Evolutionary conservation across 2,888 invertebrate genomes (phyloP).

Genomic region (Thera britannica): DNA sequence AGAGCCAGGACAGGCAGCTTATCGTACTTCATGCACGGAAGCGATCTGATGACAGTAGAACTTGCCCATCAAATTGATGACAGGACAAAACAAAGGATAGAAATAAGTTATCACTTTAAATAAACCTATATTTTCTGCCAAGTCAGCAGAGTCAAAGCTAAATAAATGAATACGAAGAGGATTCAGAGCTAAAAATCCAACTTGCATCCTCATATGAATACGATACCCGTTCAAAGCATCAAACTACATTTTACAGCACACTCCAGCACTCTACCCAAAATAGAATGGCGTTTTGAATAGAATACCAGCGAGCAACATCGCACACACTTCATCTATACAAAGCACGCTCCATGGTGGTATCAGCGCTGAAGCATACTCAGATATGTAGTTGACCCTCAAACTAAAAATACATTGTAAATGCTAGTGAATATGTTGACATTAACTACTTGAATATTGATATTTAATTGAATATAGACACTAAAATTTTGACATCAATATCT

Average conservation of each 20-base stretch:
- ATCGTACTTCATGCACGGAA: too few relatives aligned
- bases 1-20: too few relatives aligned
- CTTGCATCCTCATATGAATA: conserved; percentile 2
- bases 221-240: conserved; percentile 7
- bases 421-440: conserved; percentile 1
- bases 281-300: not conserved
- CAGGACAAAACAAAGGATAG: too few relatives aligned
- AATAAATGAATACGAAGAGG: not conserved
- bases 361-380: not conserved
- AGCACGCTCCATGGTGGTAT: not conserved
- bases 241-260: not conserved
- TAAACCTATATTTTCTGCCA: too few relatives aligned
- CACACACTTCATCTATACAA: not conserved
- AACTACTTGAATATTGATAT: conserved; percentile 12
- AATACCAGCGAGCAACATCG: not conserved
- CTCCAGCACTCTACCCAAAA: not conserved
- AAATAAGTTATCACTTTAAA: too few relatives aligned
- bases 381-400: not conserved
- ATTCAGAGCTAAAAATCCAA: not conserved
- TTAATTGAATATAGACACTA: conserved; percentile 18
- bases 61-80: too few relatives aligned
- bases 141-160: too few relatives aligned
- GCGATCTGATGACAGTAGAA: too few relatives aligned
- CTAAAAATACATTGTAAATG: conserved; percentile 2
- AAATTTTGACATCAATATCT: conserved; percentile 13